Percentiles rank a stretch among this genome's conserved stretches.
Conservation (phyloP, 2,113 vertebrate genomes). For the Indicator indicator region DNA sequence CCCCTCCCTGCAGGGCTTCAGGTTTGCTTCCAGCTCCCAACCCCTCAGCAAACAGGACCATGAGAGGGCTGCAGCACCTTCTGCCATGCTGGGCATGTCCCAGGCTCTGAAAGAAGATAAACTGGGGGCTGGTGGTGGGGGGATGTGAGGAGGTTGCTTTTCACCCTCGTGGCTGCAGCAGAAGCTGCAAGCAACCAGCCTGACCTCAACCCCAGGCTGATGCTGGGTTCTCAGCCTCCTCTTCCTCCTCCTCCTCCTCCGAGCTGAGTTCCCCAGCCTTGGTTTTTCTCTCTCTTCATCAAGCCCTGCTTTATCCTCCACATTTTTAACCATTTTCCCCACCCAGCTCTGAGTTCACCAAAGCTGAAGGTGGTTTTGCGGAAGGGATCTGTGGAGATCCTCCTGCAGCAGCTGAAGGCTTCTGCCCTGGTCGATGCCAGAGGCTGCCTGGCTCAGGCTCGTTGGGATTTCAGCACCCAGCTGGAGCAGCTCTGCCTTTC, state of each 20-base stretch:
- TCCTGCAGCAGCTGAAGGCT: neutral
- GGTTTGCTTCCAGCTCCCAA: rapidly evolving
- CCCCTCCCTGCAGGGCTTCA: rapidly evolving
- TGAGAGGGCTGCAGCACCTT: neutral
- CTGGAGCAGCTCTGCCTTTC: neutral
- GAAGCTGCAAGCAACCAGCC: neutral
- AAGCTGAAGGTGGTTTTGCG: rapidly evolving
- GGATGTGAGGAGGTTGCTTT: neutral
- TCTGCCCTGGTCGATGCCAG: rapidly evolving
- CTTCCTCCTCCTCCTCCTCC: neutral
- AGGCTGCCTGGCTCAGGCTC: rapidly evolving
- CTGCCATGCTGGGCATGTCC: neutral
- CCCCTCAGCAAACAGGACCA: rapidly evolving
- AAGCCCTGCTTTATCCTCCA: rapidly evolving
- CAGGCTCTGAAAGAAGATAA: neutral
- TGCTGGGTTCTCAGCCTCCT: neutral
- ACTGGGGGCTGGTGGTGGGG: neutral
- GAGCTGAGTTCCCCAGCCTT: neutral
- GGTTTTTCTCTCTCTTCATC: no score
- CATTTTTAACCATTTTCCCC: neutral
- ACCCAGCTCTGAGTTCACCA: rapidly evolving
- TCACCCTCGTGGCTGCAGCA: neutral
- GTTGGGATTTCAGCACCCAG: rapidly evolving
- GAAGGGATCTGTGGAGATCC: neutral
- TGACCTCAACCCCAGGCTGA: neutral